A percentile compares a stretch with the other conserved stretches of the same genome.
These are phyloP conservation scores for Planococcus citri DNA, from an alignment of 1,140 invertebrate genomes.

Conservation along the genomic window DNA sequence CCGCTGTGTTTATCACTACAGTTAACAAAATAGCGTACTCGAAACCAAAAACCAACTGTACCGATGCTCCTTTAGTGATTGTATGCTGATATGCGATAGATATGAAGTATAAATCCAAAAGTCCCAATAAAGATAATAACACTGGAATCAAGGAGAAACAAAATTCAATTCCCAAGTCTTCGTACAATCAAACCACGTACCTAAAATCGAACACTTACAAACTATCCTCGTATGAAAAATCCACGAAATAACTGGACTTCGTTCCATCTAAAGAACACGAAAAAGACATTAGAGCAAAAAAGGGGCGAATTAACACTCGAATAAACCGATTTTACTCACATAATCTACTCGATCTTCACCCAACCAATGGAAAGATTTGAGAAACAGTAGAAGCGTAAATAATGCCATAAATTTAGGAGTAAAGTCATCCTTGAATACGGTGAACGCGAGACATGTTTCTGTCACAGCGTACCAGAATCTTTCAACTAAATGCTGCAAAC, in stretches of 20 bases:
- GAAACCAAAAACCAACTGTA: slow-evolving; percentile 98
- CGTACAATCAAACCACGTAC: not conserved
- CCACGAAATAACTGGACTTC: slow-evolving; percentile 91
- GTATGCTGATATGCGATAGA: slow-evolving; percentile 90
- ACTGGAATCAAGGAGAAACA: slow-evolving; percentile 37
- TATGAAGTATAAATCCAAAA: slow-evolving; percentile 79
- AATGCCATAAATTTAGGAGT: slow-evolving; percentile 96
- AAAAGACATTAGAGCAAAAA: not conserved
- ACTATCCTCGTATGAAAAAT: slow-evolving; percentile 89
- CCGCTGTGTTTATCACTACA: slow-evolving; percentile 81
- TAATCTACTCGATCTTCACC: slow-evolving; percentile 98
- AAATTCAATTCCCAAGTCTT: not conserved
- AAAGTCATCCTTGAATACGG: slow-evolving; percentile 98
- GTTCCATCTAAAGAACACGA: slow-evolving; percentile 75
- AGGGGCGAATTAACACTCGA: not conserved
- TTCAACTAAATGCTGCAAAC: slow-evolving; percentile 87
- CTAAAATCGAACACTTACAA: slow-evolving; percentile 40
- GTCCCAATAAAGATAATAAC: slow-evolving; percentile 64
- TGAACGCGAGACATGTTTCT: slow-evolving; percentile 97
- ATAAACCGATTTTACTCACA: no score
- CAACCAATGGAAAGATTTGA: slow-evolving; percentile 99
- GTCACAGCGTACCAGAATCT: slow-evolving; percentile 98
- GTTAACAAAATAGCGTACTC: slow-evolving; percentile 97
- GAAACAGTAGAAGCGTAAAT: slow-evolving; percentile 89
- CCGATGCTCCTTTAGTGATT: slow-evolving; percentile 86